Evolutionary conservation across 2,113 vertebrate genomes (phyloP), one percentile per base, ranked within the genome.

Genomic region (Hemiprocne comata): DNA sequence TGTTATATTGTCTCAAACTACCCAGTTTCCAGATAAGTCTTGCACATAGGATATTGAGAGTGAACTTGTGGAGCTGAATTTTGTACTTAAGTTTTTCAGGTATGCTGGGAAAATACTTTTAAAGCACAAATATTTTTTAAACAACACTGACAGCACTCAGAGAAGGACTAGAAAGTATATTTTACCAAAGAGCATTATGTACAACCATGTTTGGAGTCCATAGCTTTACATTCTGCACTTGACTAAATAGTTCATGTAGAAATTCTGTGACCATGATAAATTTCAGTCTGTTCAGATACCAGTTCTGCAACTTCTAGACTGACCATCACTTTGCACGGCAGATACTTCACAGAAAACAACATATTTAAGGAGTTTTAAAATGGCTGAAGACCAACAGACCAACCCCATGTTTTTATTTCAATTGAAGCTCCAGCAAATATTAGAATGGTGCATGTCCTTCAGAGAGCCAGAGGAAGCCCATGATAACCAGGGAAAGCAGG

Each of bases 1-100:
- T 97, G 61, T 78, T 89, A 97, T 95, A 67, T 72, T 58, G 65
- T 65, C 89, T 36, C 25, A 87, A 79, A 86, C 25, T 55, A 64
- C 65, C 34, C 34, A 2, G 78, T 94, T 93, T 97, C 77, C 91
- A 94, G 96, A 51, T 95, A 71, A 87, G 58, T 36, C 66, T 81
- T 77, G 93, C 36, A 69, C 53, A 34, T 65, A 44, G 31, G 17
- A 71, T 84, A 53, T 44, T 86, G 82, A 38, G 83, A 65, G 54
- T 84, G 82, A 93, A 72, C 54, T 69, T 40, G 31, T 21, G 38
- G 21, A 23, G 13, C 6, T 86, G 28, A 33, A 61, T 76, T 87
- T 84, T 66, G 23, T 31, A 20, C 74, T 86, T 74, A 58, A 58
- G 10, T 71, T 9, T 36, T 95, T 78, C 62, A 54, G 46, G 74